A percentile compares a stretch with the other conserved stretches of the same genome.
phyloP scores from a whole-genome alignment of 1,140 invertebrate genomes.

The Lepidurus arcticus region DNA sequence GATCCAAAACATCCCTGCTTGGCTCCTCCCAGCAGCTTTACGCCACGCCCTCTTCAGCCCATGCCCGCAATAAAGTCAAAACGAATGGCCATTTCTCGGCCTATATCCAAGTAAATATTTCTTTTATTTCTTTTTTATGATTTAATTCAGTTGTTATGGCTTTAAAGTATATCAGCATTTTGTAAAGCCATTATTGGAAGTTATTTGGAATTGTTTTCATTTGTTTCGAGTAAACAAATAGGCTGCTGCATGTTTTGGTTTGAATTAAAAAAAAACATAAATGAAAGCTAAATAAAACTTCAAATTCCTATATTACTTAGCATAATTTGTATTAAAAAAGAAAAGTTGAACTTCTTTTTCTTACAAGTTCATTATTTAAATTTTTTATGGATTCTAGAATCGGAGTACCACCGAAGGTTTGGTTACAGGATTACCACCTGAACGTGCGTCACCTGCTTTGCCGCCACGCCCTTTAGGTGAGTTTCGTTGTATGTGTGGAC shows the following conservation, averaged over 20 bases:
- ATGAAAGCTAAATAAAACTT: too few species aligned
- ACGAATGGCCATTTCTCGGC: constrained; percentile 59
- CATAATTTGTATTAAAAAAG: background rate
- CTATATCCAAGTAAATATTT: constrained; percentile 50
- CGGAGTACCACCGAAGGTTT: background rate
- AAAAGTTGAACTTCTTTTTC: background rate
- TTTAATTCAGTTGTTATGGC: too few species aligned
- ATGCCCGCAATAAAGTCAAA: constrained; percentile 51
- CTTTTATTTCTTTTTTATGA: too few species aligned
- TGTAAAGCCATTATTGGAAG: too few species aligned
- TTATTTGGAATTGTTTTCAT: too few species aligned
- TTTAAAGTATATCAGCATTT: too few species aligned
- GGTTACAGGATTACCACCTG: constrained; percentile 12
- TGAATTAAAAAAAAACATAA: too few species aligned
- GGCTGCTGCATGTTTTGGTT: too few species aligned
- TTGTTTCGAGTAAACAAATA: too few species aligned
- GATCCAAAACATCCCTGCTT: background rate
- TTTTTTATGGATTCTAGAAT: background rate
- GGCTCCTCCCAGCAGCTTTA: constrained; percentile 26
- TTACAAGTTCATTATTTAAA: background rate
- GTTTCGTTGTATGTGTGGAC: background rate
- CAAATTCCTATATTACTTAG: too few species aligned
- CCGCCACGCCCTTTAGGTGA: constrained; percentile 10
- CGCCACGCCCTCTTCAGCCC: constrained; percentile 13
- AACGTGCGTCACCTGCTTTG: constrained; percentile 13